A percentile compares a stretch with the other conserved stretches of the same genome.
Evolutionary conservation across 2,888 invertebrate genomes (phyloP).

Genomic region (Thereva unica): DNA sequence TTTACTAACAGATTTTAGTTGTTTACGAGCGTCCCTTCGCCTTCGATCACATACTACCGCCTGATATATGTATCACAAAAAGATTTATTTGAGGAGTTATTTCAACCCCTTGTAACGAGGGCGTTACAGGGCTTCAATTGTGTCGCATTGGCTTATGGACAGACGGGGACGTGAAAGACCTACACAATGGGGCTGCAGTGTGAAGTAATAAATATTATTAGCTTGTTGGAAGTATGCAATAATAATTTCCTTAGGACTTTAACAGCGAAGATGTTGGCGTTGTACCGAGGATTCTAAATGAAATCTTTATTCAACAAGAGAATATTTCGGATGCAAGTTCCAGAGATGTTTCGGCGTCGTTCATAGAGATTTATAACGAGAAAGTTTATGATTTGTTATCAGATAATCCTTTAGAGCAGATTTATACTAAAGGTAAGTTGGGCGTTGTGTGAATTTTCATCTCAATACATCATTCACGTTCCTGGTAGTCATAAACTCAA

Average conservation of each 20-base stretch:
- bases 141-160: conserved; percentile 61
- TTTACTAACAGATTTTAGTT: conserved; percentile 60
- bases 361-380: conserved; percentile 62
- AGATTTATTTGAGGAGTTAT: conserved; percentile 55
- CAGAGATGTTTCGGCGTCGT: conserved; percentile 54
- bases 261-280: conserved; percentile 54
- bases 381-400: conserved; percentile 60
- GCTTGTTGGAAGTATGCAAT: neutral
- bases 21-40: conserved; percentile 53
- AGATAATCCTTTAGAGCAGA: conserved; percentile 49
- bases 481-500: too few species aligned
- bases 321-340: conserved; percentile 35
- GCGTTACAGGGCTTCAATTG: conserved; percentile 58
- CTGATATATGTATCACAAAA: conserved; percentile 54
- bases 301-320: conserved; percentile 49
- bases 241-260: conserved; percentile 41
- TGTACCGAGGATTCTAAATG: conserved; percentile 57
- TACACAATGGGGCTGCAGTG: conserved; percentile 59
- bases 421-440: conserved; percentile 50
- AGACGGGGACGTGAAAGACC: conserved; percentile 62
- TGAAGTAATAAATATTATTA: conserved; percentile 42
- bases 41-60: conserved; percentile 58
- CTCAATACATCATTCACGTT: too few species aligned
- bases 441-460: too few species aligned
- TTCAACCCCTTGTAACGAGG: conserved; percentile 56